Evolutionary conservation across 2,888 invertebrate species (phyloP).

Genomic region (Ophonus ardosiacus): DNA sequence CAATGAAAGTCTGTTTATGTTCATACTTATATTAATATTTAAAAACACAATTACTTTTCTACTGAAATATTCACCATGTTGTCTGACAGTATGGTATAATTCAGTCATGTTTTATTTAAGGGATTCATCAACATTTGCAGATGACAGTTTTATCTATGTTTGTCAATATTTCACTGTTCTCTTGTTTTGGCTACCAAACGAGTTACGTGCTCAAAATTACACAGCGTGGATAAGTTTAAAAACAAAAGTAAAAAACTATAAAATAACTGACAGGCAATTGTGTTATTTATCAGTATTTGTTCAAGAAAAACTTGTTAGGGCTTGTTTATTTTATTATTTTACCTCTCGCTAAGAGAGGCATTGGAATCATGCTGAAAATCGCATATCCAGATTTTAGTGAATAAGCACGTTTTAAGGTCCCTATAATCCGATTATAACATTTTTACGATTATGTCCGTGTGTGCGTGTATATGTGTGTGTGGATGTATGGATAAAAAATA

Average conservation of each 20-base stretch:
- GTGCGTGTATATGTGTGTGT: too few species aligned
- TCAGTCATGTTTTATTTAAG: not conserved
- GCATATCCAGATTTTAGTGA: too few species aligned
- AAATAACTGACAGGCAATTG: not conserved
- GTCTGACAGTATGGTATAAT: not conserved
- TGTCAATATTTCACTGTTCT: not conserved
- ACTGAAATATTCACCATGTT: not conserved
- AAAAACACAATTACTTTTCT: not conserved
- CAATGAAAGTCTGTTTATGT: not conserved
- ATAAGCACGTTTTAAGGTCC: too few species aligned
- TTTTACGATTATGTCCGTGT: too few species aligned
- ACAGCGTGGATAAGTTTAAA: not conserved
- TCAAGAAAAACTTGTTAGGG: not conserved
- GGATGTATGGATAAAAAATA: too few species aligned
- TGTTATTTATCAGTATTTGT: not conserved
- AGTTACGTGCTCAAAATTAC: not conserved
- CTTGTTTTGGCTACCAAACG: not conserved
- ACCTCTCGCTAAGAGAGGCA: too few species aligned
- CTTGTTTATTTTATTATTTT: too few species aligned
- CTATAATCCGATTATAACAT: too few species aligned
- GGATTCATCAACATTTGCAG: not conserved
- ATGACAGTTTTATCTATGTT: not conserved
- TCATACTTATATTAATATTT: not conserved
- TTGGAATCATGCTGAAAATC: too few species aligned
- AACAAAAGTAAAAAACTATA: not conserved